Conservation (phyloP, 2,797 vertebrate genomes). For the Tinamus major region DNA sequence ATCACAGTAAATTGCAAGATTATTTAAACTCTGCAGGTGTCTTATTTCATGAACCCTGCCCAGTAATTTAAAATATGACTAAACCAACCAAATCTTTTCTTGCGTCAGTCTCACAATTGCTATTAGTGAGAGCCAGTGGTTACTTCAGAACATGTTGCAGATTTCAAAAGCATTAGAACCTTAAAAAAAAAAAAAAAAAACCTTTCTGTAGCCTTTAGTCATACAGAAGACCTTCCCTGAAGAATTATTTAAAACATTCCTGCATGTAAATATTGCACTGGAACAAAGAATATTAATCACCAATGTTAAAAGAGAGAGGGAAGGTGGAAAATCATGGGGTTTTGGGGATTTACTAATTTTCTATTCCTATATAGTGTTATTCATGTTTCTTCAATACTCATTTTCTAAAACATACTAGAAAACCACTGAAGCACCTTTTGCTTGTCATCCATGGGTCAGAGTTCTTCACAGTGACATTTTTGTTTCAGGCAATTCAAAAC, state of each 20-base stretch:
- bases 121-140: neutral
- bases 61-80: neutral
- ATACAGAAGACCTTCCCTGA: neutral
- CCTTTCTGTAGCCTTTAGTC: neutral
- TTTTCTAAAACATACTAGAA: neutral
- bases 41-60: neutral
- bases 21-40: neutral
- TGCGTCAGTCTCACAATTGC: neutral
- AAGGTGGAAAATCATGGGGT: neutral
- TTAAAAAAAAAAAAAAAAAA: neutral
- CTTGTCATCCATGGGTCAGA: neutral
- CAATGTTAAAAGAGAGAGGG: neutral
- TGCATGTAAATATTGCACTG: neutral
- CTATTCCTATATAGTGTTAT: neutral
- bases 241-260: neutral
- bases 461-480: slow-evolving; percentile 22
- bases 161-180: neutral
- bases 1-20: neutral
- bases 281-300: neutral
- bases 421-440: neutral
- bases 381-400: neutral
- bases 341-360: neutral
- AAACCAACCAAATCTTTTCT: neutral
- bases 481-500: slow-evolving; percentile 94
- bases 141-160: neutral